These are phyloP conservation scores for Germaria angustata DNA, from an alignment of 2,888 invertebrate species.

Conservation along the genomic window DNA sequence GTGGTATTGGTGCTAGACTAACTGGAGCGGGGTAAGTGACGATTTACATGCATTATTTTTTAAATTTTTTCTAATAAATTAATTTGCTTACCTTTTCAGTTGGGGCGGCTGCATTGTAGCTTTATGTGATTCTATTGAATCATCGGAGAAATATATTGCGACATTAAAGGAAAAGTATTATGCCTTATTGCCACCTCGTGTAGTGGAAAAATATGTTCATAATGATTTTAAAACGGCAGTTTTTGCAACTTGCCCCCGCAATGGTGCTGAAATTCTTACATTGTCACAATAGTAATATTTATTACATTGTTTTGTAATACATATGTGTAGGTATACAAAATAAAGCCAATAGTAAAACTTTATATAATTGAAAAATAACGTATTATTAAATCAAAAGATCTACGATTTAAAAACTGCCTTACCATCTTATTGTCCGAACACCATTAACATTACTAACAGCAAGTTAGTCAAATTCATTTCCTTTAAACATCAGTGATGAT, in stretches of 20 bases:
- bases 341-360: too few relatives aligned
- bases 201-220: conserved; percentile 80
- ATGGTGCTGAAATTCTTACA: conserved; percentile 76
- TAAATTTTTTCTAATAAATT: not conserved
- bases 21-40: conserved; percentile 92
- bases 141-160: conserved; percentile 85
- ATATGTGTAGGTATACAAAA: too few relatives aligned
- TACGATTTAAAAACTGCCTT: not conserved
- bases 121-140: conserved; percentile 81
- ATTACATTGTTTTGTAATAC: too few relatives aligned
- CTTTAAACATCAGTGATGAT: not conserved
- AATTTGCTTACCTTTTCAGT: conserved; percentile 78
- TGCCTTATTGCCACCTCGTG: conserved; percentile 80
- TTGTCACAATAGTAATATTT: conserved; percentile 23
- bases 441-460: too few relatives aligned
- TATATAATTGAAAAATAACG: not conserved
- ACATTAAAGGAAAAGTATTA: conserved; percentile 87
- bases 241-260: conserved; percentile 84
- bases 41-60: not conserved
- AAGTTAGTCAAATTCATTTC: not conserved
- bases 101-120: conserved; percentile 99
- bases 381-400: not conserved
- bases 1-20: conserved; percentile 90
- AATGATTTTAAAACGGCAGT: conserved; percentile 82
- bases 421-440: too few relatives aligned